phyloP scores from a whole-genome alignment of 2,888 invertebrate species.

The Megaustenia siamemsis region DNA sequence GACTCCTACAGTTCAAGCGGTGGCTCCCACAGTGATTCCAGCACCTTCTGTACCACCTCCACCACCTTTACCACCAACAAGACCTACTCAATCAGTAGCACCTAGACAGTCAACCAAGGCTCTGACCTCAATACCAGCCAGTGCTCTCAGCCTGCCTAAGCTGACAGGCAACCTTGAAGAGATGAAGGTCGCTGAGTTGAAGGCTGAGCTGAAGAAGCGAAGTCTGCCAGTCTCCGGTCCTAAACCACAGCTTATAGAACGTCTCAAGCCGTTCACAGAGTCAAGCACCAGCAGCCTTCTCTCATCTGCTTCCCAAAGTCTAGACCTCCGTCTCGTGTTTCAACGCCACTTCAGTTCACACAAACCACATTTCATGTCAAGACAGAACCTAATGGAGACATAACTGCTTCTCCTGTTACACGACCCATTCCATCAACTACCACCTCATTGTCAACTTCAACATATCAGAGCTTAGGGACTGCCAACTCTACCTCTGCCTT shows the following conservation, averaged over 20 bases:
- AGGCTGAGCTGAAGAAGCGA: constrained; percentile 94
- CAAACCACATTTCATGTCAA: constrained; percentile 51
- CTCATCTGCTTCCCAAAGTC: constrained; percentile 22
- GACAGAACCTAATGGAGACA: constrained; percentile 52
- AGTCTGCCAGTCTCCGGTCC: constrained; percentile 97
- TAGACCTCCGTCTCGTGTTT: constrained; percentile 42
- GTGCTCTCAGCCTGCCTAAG: constrained; percentile 61
- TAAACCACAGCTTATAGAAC: constrained; percentile 95
- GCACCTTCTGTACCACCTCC: constrained; percentile 60
- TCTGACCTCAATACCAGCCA: constrained; percentile 46
- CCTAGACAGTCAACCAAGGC: constrained; percentile 40
- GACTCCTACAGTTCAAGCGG: constrained; percentile 51
- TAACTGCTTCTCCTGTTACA: constrained; percentile 38
- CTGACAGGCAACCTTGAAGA: constrained; percentile 87
- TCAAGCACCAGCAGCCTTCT: constrained; percentile 5
- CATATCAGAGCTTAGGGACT: neutral
- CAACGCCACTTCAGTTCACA: constrained; percentile 52
- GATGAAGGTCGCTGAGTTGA: constrained; percentile 96
- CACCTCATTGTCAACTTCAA: constrained; percentile 29
- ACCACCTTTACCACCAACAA: constrained; percentile 48
- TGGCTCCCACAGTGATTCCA: constrained; percentile 56
- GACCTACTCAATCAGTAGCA: constrained; percentile 51
- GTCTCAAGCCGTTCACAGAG: constrained; percentile 86
- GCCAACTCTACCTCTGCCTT: constrained; percentile 21
- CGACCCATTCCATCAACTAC: constrained; percentile 45